Evolutionary conservation across 2,797 vertebrate genomes (phyloP).

Genomic region (Pagetopsis macropterus): DNA sequence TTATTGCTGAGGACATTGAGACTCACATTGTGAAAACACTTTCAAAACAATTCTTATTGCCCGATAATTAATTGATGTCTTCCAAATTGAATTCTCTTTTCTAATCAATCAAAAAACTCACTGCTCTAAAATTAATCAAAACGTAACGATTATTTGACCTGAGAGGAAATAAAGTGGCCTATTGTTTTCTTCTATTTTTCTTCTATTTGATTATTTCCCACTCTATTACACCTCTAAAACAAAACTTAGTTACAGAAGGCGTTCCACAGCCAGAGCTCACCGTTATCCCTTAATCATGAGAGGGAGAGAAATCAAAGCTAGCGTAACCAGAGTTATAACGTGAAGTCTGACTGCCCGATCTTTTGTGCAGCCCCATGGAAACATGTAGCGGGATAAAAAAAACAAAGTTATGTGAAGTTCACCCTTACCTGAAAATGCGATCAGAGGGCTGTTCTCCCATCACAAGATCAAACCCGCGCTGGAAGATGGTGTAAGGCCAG

Average conservation of each 20-base stretch:
- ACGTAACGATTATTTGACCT: conserved; percentile 8
- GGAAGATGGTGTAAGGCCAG: conserved; percentile 99
- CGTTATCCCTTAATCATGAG: conserved; percentile 11
- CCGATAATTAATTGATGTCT: neutral
- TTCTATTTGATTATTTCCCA: conserved; percentile 17
- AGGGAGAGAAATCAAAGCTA: conserved; percentile 24
- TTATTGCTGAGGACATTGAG: neutral
- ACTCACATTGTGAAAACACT: neutral
- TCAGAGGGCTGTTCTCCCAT: conserved; percentile 98
- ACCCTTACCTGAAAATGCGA: conserved; percentile 96
- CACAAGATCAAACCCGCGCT: conserved; percentile 98
- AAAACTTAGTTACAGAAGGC: neutral
- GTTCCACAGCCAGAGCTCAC: conserved; percentile 17
- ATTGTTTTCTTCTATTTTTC: neutral
- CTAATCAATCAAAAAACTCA: conserved; percentile 2
- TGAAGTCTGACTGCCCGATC: conserved; percentile 18
- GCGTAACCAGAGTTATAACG: conserved; percentile 7
- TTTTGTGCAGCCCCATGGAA: conserved; percentile 7
- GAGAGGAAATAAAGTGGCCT: conserved; percentile 4
- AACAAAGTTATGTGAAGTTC: conserved; percentile 64
- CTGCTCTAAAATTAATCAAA: conserved; percentile 9
- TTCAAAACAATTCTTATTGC: neutral
- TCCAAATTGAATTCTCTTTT: neutral
- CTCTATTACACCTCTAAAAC: conserved; percentile 21
- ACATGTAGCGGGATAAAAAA: conserved; percentile 30